Evolutionary conservation across 2,888 invertebrate species (phyloP).

Genomic region (Timandra comae): DNA sequence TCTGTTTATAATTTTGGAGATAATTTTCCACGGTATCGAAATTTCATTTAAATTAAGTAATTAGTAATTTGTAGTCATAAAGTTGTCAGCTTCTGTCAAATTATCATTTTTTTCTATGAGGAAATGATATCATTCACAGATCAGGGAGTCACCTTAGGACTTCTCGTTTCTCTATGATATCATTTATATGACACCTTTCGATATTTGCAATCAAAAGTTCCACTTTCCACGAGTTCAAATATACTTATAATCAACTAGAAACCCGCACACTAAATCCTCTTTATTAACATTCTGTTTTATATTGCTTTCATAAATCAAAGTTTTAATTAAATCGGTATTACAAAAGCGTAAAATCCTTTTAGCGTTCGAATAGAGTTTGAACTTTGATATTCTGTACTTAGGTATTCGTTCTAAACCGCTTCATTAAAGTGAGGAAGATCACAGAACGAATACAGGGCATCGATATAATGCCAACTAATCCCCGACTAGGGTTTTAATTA

Average conservation of each 20-base stretch:
- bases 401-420: conserved; percentile 10
- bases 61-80: too few relatives aligned
- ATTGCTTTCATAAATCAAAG: conserved; percentile 27
- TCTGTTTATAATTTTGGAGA: too few relatives aligned
- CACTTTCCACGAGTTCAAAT: conserved; percentile 17
- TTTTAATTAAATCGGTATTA: conserved; percentile 26
- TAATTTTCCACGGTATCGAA: too few relatives aligned
- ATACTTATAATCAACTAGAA: conserved; percentile 18
- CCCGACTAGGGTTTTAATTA: conserved; percentile 46
- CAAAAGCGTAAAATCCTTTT: conserved; percentile 15
- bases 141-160: too few relatives aligned
- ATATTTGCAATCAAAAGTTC: conserved; percentile 5
- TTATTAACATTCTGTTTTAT: conserved; percentile 23
- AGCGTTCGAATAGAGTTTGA: conserved; percentile 7
- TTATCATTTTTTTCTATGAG: too few relatives aligned
- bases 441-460: conserved; percentile 18
- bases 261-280: conserved; percentile 21
- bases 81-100: too few relatives aligned
- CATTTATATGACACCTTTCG: too few relatives aligned
- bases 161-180: too few relatives aligned
- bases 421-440: conserved; percentile 21
- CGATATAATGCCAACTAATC: conserved; percentile 38
- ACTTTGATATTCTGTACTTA: conserved; percentile 13
- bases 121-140: too few relatives aligned
- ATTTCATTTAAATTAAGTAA: too few relatives aligned